Evolutionary conservation across 1,140 invertebrate genomes (phyloP).

Genomic region (Drosophila bocqueti): DNA sequence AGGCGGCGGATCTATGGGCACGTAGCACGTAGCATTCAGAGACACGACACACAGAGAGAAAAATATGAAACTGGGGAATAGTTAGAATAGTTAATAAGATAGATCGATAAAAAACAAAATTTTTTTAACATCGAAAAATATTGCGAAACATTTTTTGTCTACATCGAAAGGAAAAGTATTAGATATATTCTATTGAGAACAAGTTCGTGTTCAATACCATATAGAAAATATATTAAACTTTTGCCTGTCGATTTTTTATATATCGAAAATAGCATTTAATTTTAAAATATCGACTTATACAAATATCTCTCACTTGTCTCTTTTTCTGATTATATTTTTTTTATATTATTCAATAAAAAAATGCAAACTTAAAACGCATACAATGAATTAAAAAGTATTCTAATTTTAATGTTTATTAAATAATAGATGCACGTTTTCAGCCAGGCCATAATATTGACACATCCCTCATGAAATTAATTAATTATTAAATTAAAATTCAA

Average conservation of each 20-base stretch:
- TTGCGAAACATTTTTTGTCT: neutral
- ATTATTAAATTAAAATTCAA: neutral
- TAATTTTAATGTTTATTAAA: neutral
- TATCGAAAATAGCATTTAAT: too few relatives aligned
- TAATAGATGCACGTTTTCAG: neutral
- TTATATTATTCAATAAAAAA: neutral
- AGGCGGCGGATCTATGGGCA: constrained; percentile 15
- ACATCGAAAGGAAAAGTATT: neutral
- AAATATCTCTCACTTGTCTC: too few relatives aligned
- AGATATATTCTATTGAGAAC: neutral
- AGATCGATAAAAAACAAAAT: neutral
- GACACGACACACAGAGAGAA: neutral
- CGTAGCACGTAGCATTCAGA: constrained; percentile 13
- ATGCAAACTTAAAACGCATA: neutral
- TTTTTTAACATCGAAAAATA: neutral
- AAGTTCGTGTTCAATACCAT: neutral
- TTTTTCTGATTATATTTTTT: neutral
- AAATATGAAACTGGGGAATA: neutral
- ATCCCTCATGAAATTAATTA: neutral
- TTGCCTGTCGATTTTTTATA: too few relatives aligned
- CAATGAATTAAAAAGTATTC: neutral
- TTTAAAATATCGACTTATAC: too few relatives aligned
- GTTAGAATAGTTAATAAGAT: too few relatives aligned
- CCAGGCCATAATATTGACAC: neutral
- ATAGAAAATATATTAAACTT: neutral